Evolutionary conservation across 35 echinoderm and acorn worm species (phyloP), one percentile per base, ranked within the genome.

Genomic region (Acanthaster planci): DNA sequence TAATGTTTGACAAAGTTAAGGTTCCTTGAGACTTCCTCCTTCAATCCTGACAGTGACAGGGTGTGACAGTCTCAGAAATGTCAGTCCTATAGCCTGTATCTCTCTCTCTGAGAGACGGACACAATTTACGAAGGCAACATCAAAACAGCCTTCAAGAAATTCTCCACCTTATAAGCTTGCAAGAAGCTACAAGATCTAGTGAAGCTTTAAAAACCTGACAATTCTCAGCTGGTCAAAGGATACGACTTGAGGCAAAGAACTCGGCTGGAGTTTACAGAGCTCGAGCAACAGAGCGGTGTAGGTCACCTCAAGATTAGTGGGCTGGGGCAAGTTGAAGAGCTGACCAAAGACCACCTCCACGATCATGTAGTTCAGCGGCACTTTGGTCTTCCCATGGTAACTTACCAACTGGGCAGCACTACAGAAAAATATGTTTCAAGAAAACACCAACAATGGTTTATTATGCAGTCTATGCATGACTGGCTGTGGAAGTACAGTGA

Each of bases 191-290:
- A n/a, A n/a, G n/a, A n/a, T n/a, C n/a, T n/a, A n/a, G n/a, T n/a
- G n/a, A n/a, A n/a, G n/a, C n/a, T n/a, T n/a, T 47, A 47, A 4
- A 4, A 47, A 12, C 42, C 42, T 12, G 42, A 12, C 4, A 12
- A 4, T 47, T 47, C 42, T 4, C 42, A 6, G 42, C 4, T 12
- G 67, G 34, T 64, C 7, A 87, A 88, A 90, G 92, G 88, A 94
- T 91, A 97, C 95, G 77, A 97, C 95, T 97, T 97, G 95, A 42
- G 95, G 95, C 16, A 97, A 81, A 18, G 92, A 93, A 15, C 90
- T 80, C 37, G 95, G 95, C 53, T 97, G 95, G 22, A 93, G 87
- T 68, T 97, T 97, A 80, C 95, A 97, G 9, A 97, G 85, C 77
- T 97, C 95, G 83, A 93, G 47, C 64, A 93, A 81, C 39, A 97